Conservation (phyloP, 2,888 invertebrate species). For the Hermodice carunculata region DNA sequence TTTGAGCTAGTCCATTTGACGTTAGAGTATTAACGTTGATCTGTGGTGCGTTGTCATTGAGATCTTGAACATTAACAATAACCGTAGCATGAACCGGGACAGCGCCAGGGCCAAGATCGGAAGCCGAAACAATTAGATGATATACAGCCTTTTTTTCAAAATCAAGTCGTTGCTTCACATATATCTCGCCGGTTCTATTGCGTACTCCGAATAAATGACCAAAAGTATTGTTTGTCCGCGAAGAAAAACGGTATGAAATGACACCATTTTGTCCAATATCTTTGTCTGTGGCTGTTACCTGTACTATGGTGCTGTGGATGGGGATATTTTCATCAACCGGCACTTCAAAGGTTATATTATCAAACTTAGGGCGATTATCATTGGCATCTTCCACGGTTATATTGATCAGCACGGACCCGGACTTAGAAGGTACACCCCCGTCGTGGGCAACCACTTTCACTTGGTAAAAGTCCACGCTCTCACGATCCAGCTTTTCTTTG, state of each 20-base stretch:
- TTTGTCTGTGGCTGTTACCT: slow-evolving; percentile 37
- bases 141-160: slow-evolving; percentile 30
- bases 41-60: slow-evolving; percentile 39
- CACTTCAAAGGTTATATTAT: slow-evolving; percentile 33
- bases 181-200: slow-evolving; percentile 34
- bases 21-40: slow-evolving; percentile 38
- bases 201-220: slow-evolving; percentile 35
- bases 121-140: slow-evolving; percentile 33
- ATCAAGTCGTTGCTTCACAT: slow-evolving; percentile 32
- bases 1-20: slow-evolving; percentile 10
- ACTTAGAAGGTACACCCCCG: slow-evolving; percentile 27
- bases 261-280: slow-evolving; percentile 40
- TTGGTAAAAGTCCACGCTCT: slow-evolving; percentile 28
- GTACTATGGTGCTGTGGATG: slow-evolving; percentile 17
- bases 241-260: slow-evolving; percentile 38
- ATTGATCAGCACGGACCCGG: slow-evolving; percentile 34
- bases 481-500: slow-evolving; percentile 36
- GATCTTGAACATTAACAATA: slow-evolving; percentile 33
- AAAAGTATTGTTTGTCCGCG: slow-evolving; percentile 31
- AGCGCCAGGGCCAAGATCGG: slow-evolving; percentile 36
- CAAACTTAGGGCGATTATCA: slow-evolving; percentile 37
- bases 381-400: slow-evolving; percentile 38
- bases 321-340: slow-evolving; percentile 33
- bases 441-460: slow-evolving; percentile 36
- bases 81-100: slow-evolving; percentile 37